Base-by-base conservation (phyloP, 2,113 vertebrate genomes). In the Chaetura pelagica region DNA sequence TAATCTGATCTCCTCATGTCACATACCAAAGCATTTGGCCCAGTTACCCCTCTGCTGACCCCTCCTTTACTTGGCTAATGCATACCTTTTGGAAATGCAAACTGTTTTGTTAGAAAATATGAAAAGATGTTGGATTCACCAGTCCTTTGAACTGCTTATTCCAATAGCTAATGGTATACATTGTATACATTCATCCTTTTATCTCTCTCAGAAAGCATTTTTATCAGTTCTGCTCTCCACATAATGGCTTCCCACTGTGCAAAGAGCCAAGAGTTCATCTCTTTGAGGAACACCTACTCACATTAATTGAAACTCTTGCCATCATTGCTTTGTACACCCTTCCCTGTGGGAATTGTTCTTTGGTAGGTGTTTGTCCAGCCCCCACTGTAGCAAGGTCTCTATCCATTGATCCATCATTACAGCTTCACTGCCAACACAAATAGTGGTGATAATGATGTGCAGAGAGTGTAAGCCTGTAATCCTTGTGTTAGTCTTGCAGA, bases 1-100 rank as follows among this genome's bases (percentile, higher is more conserved):
- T 96, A 94, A 96, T 96, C 95, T 96, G 85, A 93, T 93, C 87
- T 90, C 54, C 58, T 71, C 69, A 21, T 78, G 76, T 94, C 93
- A 90, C 79, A 64, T 88, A 90, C 61, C 85, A 84, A 75, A 94
- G 83, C 49, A 26, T 84, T 90, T 61, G 76, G 78, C 72, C 79
- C 57, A 64, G 88, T 64, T 94, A 80, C 79, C 83, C 91, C 64
- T 72, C 68, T 0, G 1, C 49, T 96, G 92, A 93, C 93, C 90
- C 79, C 88, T 90, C 5, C 82, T 83, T 94, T 61, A 55, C 73
- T 95, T 95, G 90, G 51, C 76, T 90, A 90, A n/a, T 29, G n/a
- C 40, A 32, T 75, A 87, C 80, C 93, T 96, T 95, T 80, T 77
- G 66, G 75, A 92, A 68, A 76, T 27, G 68, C 29, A 78, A 78